Evolutionary conservation across 2,888 invertebrate species (phyloP), one percentile per base, ranked within the genome.

Genomic region (Melanostoma mellinum): DNA sequence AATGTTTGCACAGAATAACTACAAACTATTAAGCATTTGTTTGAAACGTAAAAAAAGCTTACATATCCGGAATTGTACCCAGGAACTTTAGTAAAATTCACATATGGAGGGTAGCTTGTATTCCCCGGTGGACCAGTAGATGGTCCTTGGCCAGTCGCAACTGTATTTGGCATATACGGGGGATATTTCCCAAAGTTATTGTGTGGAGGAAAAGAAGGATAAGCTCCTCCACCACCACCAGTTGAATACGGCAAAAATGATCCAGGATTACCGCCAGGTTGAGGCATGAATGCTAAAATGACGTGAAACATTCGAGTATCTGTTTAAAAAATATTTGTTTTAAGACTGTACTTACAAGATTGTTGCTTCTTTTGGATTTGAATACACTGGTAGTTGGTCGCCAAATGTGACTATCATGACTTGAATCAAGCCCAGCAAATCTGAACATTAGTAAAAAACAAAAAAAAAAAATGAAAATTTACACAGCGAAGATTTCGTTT

Each of bases 381-480:
- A 94, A 92, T 95, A 97, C 3, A 99, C 98, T 2, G 99, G 99
- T 71, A 99, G 99, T 87, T 96, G 94, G 86, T 99, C 98, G 42
- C 98, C 97, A 92, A 99, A 99, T 1, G 97, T 96, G 77, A 95
- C 93, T 85, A 96, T 95, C 95, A 98, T 96, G 74, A 97, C 94
- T 93, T 98, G 97, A 87, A 99, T 95, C 32, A 99, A 93, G 53
- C 96, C 96, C 69, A 96, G 91, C 86, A 99, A 92, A 90, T 98
- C 98, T 5, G 99, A 98, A 6, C 94, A 93, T 89, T 91, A 86
- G 86, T 95, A 88, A 68, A 91, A 90, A 36, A 74, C 36, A 68
- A 91, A 90, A 36, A 74, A 35, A 20, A 1, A 1, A 20, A 20
- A 55, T 9, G 67, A 67, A 56, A 38, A 48, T 52, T 67, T 74